Percentiles rank a stretch among this genome's conserved stretches.
phyloP scores from a whole-genome alignment of 2,888 invertebrate genomes.

The Oscheius sp. region DNA sequence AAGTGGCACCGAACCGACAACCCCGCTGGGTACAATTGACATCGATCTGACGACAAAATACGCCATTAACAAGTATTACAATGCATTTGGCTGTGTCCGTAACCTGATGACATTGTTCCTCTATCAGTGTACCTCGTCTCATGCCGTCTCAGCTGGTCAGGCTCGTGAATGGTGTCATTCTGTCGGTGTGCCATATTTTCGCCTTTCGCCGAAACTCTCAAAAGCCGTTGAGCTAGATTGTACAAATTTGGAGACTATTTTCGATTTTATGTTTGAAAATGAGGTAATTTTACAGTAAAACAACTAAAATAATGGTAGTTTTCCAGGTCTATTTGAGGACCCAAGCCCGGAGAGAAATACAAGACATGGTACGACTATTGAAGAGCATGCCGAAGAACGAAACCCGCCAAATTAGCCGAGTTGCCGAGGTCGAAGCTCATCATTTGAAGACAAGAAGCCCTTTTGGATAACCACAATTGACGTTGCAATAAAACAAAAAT shows the following conservation, averaged over 20 bases:
- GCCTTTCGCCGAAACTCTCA: slow-evolving; percentile 86
- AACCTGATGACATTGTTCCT: slow-evolving; percentile 86
- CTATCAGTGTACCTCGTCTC: slow-evolving; percentile 76
- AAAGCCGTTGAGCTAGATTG: slow-evolving; percentile 90
- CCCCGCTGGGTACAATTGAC: slow-evolving; percentile 70
- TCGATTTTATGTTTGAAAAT: slow-evolving; percentile 48
- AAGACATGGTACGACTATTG: slow-evolving; percentile 43
- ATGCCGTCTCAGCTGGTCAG: slow-evolving; percentile 81
- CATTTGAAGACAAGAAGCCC: too few species aligned
- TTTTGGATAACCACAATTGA: too few species aligned
- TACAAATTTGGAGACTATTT: slow-evolving; percentile 76
- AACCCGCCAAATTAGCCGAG: not conserved
- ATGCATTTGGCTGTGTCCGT: slow-evolving; percentile 78
- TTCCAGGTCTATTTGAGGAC: slow-evolving; percentile 47
- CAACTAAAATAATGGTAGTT: not conserved
- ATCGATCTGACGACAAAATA: slow-evolving; percentile 35
- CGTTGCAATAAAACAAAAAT: too few species aligned
- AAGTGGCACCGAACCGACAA: slow-evolving; percentile 75
- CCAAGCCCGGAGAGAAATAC: slow-evolving; percentile 41
- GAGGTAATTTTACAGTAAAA: slow-evolving; percentile 29
- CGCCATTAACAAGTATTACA: slow-evolving; percentile 5
- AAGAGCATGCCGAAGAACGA: slow-evolving; percentile 50
- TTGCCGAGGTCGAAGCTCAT: too few species aligned
- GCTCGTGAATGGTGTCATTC: slow-evolving; percentile 91
- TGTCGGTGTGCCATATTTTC: slow-evolving; percentile 84